Evolutionary conservation across 2,888 invertebrate genomes (phyloP).

Genomic region (Drosophila birchii): DNA sequence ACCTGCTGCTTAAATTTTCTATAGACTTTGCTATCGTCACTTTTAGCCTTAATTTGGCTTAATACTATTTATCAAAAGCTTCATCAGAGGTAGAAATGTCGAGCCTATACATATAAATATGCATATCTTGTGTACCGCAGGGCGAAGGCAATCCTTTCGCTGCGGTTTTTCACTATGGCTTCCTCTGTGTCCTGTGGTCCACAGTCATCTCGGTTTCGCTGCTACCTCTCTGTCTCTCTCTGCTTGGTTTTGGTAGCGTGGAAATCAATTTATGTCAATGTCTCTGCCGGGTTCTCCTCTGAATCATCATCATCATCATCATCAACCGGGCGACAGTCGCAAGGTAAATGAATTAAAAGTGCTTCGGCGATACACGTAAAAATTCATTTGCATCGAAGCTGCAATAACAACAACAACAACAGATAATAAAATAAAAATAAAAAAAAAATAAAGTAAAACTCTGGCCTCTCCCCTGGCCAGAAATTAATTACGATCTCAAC

Average conservation of each 20-base stretch:
- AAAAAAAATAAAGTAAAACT: conserved; percentile 17
- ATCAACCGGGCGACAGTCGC: conserved; percentile 15
- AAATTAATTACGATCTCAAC: conserved; percentile 71
- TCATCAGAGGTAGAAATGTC: conserved; percentile 12
- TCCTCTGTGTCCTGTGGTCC: conserved; percentile 48
- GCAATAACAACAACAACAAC: neutral
- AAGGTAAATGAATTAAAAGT: conserved; percentile 58
- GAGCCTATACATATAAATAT: conserved; percentile 15
- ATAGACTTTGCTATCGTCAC: conserved; percentile 30
- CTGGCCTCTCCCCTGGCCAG: conserved; percentile 16
- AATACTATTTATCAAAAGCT: conserved; percentile 68
- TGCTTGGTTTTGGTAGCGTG: conserved; percentile 16
- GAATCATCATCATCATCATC: conserved; percentile 31
- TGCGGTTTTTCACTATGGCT: conserved; percentile 56
- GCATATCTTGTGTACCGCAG: conserved; percentile 24
- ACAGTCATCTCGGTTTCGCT: conserved; percentile 43
- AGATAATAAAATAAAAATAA: conserved; percentile 17
- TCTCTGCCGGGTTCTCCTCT: conserved; percentile 33
- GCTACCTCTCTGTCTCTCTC: neutral
- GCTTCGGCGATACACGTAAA: conserved; percentile 46
- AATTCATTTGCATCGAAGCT: conserved; percentile 72
- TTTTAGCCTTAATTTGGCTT: conserved; percentile 54
- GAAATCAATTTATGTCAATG: conserved; percentile 59
- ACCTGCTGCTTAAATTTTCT: conserved; percentile 32
- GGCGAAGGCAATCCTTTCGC: conserved; percentile 62